Evolutionary conservation across 2,113 vertebrate genomes (phyloP).

Genomic region (Excalfactoria chinensis): DNA sequence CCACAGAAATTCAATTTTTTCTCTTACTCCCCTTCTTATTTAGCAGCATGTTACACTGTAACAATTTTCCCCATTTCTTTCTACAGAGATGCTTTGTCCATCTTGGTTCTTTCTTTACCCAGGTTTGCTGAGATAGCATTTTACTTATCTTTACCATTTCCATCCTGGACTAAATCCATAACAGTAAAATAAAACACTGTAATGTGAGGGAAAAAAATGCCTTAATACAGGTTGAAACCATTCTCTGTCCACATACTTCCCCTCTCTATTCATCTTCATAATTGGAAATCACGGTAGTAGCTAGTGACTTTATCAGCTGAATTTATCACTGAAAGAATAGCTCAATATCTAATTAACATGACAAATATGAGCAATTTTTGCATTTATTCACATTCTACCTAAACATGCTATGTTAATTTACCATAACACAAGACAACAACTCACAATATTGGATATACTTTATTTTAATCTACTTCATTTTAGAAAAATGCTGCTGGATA

Average conservation of each 20-base stretch:
- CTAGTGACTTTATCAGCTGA: constrained; percentile 10
- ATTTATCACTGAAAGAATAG: constrained; percentile 6
- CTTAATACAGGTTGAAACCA: background rate
- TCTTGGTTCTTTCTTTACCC: background rate
- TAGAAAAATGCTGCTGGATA: background rate
- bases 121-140: background rate
- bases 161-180: background rate
- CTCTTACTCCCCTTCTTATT: background rate
- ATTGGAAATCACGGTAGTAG: background rate
- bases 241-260: background rate
- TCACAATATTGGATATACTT: background rate
- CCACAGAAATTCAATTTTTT: background rate
- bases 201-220: background rate
- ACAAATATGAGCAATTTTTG: constrained; percentile 27
- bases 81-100: background rate
- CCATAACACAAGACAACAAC: background rate
- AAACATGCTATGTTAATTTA: background rate
- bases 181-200: background rate
- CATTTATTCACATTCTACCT: background rate
- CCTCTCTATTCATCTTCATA: constrained; percentile 26
- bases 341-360: constrained; percentile 36
- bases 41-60: background rate
- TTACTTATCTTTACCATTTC: background rate
- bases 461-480: background rate
- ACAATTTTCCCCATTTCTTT: background rate